These are phyloP conservation scores for Ceriagrion tenellum DNA, from an alignment of 2,888 invertebrate genomes.

Conservation along the genomic window DNA sequence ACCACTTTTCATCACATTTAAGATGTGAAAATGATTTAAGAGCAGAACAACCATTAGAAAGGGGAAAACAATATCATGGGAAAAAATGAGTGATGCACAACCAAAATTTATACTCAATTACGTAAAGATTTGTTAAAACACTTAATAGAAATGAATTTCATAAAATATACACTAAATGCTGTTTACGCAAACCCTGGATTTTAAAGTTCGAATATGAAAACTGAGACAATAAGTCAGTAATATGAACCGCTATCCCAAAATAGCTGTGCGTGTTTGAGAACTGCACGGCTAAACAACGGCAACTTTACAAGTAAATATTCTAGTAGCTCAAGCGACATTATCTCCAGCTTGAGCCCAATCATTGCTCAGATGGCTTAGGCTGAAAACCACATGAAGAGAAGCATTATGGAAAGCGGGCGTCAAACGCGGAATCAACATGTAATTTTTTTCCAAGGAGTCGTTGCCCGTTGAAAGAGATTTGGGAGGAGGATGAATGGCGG, in stretches of 20 bases:
- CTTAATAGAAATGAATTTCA: no score
- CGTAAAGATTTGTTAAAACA: no score
- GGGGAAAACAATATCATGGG: no score
- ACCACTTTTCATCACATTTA: no score
- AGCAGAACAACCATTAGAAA: no score
- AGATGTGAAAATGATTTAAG: no score
- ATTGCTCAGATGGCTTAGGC: background rate
- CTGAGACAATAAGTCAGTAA: no score
- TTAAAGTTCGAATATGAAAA: no score
- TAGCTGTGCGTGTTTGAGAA: background rate
- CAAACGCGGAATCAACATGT: background rate
- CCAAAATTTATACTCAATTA: no score
- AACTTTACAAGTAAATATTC: background rate
- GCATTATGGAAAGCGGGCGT: background rate
- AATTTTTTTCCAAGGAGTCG: background rate
- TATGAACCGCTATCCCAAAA: background rate
- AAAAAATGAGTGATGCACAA: no score
- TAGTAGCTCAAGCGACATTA: background rate
- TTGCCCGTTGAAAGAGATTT: background rate
- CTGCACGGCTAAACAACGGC: background rate
- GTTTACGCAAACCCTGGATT: no score
- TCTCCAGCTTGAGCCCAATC: background rate
- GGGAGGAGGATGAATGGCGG: background rate
- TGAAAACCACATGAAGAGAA: background rate
- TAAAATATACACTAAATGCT: no score